These are phyloP conservation scores for Hypsibius dujardini DNA, from an alignment of 1,140 invertebrate genomes.

Conservation along the genomic window DNA sequence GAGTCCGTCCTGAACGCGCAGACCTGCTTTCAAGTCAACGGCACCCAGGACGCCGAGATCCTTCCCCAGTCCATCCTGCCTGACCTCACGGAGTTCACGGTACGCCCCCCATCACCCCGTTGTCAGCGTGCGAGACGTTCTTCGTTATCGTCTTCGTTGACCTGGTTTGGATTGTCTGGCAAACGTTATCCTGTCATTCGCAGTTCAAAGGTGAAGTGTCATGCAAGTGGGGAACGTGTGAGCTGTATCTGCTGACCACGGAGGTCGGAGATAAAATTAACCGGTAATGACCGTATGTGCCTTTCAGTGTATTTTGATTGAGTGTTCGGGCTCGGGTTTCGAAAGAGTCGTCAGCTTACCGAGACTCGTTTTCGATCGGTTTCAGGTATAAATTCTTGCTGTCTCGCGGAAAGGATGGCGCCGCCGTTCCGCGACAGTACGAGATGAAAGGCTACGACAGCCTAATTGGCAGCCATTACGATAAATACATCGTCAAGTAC, in stretches of 20 bases:
- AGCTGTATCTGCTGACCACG: background rate
- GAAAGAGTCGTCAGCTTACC: no score
- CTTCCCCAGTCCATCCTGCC: constrained; percentile 60
- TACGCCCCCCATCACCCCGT: background rate
- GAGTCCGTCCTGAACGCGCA: constrained; percentile 47
- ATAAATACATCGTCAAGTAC: constrained; percentile 80
- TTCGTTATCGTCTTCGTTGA: background rate
- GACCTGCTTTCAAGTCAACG: constrained; percentile 69
- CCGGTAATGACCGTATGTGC: background rate
- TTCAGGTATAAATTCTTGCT: constrained; percentile 8
- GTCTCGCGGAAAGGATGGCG: constrained; percentile 25
- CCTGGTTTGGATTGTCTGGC: background rate
- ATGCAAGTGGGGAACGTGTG: constrained; percentile 16
- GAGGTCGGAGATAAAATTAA: background rate
- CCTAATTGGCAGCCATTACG: constrained; percentile 78
- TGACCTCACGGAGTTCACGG: constrained; percentile 50
- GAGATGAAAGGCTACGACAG: constrained; percentile 83
- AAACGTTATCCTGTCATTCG: background rate
- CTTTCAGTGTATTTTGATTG: no score
- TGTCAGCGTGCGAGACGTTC: background rate
- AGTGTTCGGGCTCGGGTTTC: no score
- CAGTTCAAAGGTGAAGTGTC: constrained; percentile 15
- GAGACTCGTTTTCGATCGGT: no score
- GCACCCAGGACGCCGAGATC: constrained; percentile 44
- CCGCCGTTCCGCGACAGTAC: constrained; percentile 50